phyloP scores from a whole-genome alignment of 2,888 invertebrate species.

The Hydriomena furcata region DNA sequence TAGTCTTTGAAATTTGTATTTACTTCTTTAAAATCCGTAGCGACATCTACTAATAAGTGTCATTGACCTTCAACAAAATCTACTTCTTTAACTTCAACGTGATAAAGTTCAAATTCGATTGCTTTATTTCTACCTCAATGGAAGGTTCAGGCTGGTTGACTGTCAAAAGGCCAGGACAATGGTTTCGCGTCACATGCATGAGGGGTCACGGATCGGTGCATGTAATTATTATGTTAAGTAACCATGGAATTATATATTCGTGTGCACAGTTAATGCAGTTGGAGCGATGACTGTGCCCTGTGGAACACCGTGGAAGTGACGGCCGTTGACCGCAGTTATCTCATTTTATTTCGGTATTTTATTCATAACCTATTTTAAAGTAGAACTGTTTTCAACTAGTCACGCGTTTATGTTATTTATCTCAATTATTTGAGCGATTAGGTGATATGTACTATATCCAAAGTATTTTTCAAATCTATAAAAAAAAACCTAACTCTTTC shows the following conservation, averaged over 20 bases:
- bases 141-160: slow-evolving; percentile 58
- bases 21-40: slow-evolving; percentile 18
- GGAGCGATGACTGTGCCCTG: slow-evolving; percentile 36
- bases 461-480: too few relatives aligned
- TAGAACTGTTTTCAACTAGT: slow-evolving; percentile 8
- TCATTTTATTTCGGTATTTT: slow-evolving; percentile 33
- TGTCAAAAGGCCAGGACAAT: slow-evolving; percentile 60
- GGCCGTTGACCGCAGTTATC: slow-evolving; percentile 34
- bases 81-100: slow-evolving; percentile 26
- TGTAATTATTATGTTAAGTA: slow-evolving; percentile 51
- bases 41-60: slow-evolving; percentile 31
- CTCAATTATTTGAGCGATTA: not conserved
- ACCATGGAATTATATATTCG: slow-evolving; percentile 26
- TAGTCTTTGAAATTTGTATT: slow-evolving; percentile 9
- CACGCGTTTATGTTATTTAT: not conserved
- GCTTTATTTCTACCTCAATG: slow-evolving; percentile 7
- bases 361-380: slow-evolving; percentile 23
- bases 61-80: slow-evolving; percentile 43
- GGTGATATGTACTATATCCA: too few relatives aligned
- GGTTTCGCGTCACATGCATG: slow-evolving; percentile 52
- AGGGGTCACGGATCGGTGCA: slow-evolving; percentile 54
- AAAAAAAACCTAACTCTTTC: too few relatives aligned
- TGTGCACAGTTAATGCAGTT: slow-evolving; percentile 19
- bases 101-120: slow-evolving; percentile 34
- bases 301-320: slow-evolving; percentile 33